These are phyloP conservation scores for Eudyptes chrysolophus DNA, from an alignment of 2,113 vertebrate genomes.

Conservation along the genomic window DNA sequence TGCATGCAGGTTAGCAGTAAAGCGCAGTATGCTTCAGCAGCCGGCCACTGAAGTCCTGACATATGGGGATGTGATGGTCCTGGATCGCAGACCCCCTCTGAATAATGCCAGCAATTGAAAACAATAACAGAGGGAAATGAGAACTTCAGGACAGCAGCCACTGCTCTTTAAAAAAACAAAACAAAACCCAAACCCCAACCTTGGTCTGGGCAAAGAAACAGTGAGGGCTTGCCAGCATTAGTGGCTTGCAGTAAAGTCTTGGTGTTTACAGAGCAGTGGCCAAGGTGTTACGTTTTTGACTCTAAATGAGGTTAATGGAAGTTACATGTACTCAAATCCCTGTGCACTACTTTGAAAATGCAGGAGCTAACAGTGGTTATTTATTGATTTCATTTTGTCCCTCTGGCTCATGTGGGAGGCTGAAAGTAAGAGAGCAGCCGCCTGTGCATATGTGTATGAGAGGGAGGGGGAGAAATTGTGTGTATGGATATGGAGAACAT, in stretches of 20 bases:
- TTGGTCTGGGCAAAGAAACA: constrained; percentile 6
- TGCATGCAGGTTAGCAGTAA: fast-evolving
- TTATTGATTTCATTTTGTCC: constrained; percentile 49
- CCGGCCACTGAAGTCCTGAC: background rate
- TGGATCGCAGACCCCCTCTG: background rate
- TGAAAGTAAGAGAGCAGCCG: background rate
- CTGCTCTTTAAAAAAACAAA: background rate
- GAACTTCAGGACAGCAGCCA: background rate
- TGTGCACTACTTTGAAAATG: background rate
- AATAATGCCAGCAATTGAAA: background rate
- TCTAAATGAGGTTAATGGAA: constrained; percentile 51
- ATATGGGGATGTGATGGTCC: background rate
- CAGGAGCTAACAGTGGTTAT: constrained; percentile 42
- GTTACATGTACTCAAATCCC: constrained; percentile 31
- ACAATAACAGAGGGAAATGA: background rate
- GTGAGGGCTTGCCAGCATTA: background rate
- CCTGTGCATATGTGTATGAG: background rate
- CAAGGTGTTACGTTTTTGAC: background rate
- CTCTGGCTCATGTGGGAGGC: background rate
- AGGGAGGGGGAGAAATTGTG: background rate
- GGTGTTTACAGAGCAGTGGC: background rate
- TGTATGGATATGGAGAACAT: background rate
- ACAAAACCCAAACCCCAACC: background rate
- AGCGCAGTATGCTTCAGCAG: fast-evolving
- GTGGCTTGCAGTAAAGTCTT: background rate